Evolutionary conservation across 2,888 invertebrate species (phyloP).

Genomic region (Exocentrus adspersus): DNA sequence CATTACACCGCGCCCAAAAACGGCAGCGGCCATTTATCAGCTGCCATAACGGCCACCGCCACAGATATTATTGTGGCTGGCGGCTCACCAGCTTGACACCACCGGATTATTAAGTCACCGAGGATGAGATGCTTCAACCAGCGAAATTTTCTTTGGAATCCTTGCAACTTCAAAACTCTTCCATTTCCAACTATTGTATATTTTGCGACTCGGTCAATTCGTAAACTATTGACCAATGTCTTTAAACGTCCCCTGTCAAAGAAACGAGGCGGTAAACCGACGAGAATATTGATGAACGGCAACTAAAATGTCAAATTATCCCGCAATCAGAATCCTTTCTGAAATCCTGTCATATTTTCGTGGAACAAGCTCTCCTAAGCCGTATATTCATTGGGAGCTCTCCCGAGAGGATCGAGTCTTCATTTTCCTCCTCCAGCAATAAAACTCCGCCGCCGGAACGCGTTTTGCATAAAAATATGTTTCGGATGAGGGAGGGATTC

Average conservation of each 20-base stretch:
- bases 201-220: no score
- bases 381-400: slow-evolving; percentile 52
- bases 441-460: slow-evolving; percentile 61
- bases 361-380: slow-evolving; percentile 52
- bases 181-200: no score
- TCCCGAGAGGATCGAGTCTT: slow-evolving; percentile 58
- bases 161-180: no score
- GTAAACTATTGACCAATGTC: slow-evolving; percentile 6
- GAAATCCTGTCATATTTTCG: slow-evolving; percentile 53
- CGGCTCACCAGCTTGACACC: slow-evolving; percentile 34
- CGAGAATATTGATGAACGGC: slow-evolving; percentile 56
- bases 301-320: slow-evolving; percentile 50
- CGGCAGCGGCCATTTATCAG: slow-evolving; percentile 46
- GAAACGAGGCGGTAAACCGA: slow-evolving; percentile 43
- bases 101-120: not conserved
- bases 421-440: slow-evolving; percentile 60
- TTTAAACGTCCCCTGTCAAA: slow-evolving; percentile 44
- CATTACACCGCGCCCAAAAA: slow-evolving; percentile 44
- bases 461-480: slow-evolving; percentile 63
- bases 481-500: slow-evolving; percentile 56
- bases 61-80: slow-evolving; percentile 38
- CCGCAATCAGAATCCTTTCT: slow-evolving; percentile 55
- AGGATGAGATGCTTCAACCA: not conserved
- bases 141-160: no score
- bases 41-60: slow-evolving; percentile 27